Base-by-base conservation (phyloP, 2,797 vertebrate genomes). In the Hirundo rustica region DNA sequence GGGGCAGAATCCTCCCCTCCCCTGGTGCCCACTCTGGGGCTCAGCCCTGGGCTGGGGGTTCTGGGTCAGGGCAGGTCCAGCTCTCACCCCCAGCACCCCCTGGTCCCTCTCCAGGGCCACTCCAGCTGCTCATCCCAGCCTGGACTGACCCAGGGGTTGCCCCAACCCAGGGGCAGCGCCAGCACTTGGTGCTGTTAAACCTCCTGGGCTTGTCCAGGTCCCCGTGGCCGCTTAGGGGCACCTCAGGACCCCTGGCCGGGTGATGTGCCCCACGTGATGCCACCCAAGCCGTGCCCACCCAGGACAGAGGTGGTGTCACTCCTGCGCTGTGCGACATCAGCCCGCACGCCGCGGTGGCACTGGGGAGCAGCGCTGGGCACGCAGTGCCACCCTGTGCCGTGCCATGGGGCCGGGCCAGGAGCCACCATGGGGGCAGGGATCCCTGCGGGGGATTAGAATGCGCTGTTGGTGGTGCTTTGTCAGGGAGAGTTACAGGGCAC, bases 401-500 rank as follows among this genome's bases (percentile, higher is more conserved):
- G 58, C 68, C 68, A 10, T 50, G 60, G 21, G 34, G 13, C 80
- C n/a, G n/a, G n/a, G n/a, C n/a, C n/a, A n/a, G n/a, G n/a, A n/a
- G n/a, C n/a, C n/a, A n/a, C n/a, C n/a, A 5, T 0, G 5, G n/a
- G n/a, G 18, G 7, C 48, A 14, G 71, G 70, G 65, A 57, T 11
- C 5, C 8, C 60, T 6, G 25, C 54, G 92, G 83, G 85, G 87
- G 96, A 98, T 98, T 98, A 97, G 98, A 98, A 98, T 96, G 96
- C 54, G 44, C 95, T 53, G 92, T 98, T 98, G 98, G 96, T 97
- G 98, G 98, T 97, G 97, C 85, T 98, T 93, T 53, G 66, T 96
- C 95, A 72, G 96, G 83, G 93, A 96, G 95, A 97, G 98, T 98
- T 98, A 97, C 98, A 95, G 98, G 96, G 98, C 97, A 97, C 96